Base-by-base conservation (phyloP, 2,888 invertebrate genomes). In the Drosophila anomalipes region DNA sequence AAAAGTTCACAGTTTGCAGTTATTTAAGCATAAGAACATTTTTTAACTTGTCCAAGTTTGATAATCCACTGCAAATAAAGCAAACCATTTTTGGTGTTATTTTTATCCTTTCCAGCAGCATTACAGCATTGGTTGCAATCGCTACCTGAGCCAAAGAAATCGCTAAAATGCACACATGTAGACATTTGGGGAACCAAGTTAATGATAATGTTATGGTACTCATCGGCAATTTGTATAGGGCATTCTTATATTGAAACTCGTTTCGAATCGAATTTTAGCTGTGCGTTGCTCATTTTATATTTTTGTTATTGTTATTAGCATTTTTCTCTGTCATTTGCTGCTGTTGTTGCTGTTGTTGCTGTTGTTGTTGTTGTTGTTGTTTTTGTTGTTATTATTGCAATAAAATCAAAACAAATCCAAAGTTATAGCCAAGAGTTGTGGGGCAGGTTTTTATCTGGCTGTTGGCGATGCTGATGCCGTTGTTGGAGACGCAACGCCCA, bases 351-450 rank as follows among this genome's bases (percentile, higher is more conserved):
- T 71, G 79, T 35, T 67, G 53, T 62, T 79, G 67, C 33, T 66
- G 70, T 56, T 77, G 60, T 16, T 63, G 65, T 35, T 67, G 69
- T 62, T 70, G 78, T 62, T 71, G 78, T 53, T 73, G 52, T 16
- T 74, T 64, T 33, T 74, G 59, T 53, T 72, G 39, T 70, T 77
- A 62, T 77, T 78, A 78, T 74, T 80, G 72, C 78, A 82, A 84
- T 85, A 80, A 77, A 87, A 84, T 81, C 74, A 89, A 82, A 81
- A 82, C 83, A 82, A 82, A 86, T 89, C 83, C 86, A 80, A 89
- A 86, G 88, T 90, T 90, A 90, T 87, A 81, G 81, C 74, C 84
- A 72, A 85, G 84, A 85, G 86, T 85, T 86, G 86, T 78, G 86
- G 83, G 81, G 72, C 90, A 77, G 86, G 86, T 86, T 86, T 89